Percentiles rank a stretch among this genome's conserved stretches.
Evolutionary conservation across 2,113 vertebrate species (phyloP).

Genomic region (Gambusia affinis): DNA sequence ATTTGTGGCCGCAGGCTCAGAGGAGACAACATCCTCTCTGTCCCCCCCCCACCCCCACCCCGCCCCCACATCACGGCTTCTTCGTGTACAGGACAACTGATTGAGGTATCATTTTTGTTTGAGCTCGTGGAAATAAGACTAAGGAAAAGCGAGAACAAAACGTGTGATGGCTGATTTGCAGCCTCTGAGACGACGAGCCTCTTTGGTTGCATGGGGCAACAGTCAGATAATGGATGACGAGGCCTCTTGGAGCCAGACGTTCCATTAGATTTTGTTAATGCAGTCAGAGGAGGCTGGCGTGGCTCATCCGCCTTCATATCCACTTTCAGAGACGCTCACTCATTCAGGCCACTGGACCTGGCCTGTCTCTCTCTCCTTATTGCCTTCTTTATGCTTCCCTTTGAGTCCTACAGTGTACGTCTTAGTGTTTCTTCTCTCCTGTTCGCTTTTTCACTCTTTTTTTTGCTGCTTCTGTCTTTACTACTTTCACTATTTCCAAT

Average conservation of each 20-base stretch:
- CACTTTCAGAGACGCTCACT: slow-evolving; percentile 72
- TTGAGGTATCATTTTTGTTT: slow-evolving; percentile 64
- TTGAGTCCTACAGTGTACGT: slow-evolving; percentile 8
- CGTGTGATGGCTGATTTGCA: slow-evolving; percentile 62
- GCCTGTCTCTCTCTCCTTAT: slow-evolving; percentile 21
- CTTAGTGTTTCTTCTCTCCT: slow-evolving; percentile 2
- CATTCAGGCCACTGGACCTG: slow-evolving; percentile 46
- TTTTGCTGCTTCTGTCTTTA: background rate
- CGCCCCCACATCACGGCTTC: background rate
- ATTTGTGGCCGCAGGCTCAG: slow-evolving; percentile 41
- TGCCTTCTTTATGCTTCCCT: slow-evolving; percentile 32
- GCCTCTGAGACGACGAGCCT: slow-evolving; percentile 54
- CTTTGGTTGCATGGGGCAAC: slow-evolving; percentile 69
- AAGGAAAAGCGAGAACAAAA: slow-evolving; percentile 47
- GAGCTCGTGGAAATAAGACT: slow-evolving; percentile 52
- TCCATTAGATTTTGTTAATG: slow-evolving; percentile 84
- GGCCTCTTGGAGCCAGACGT: slow-evolving; percentile 77
- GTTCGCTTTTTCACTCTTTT: background rate
- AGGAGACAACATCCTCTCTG: slow-evolving; percentile 33
- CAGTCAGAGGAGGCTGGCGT: slow-evolving; percentile 73
- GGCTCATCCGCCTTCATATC: slow-evolving; percentile 77
- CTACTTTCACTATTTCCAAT: background rate
- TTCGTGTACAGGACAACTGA: slow-evolving; percentile 51
- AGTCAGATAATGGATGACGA: slow-evolving; percentile 81
- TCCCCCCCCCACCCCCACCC: no score